A percentile compares a stretch with the other conserved stretches of the same genome.
Evolutionary conservation across 2,888 invertebrate species (phyloP).

Genomic region (Isoperla grammatica): DNA sequence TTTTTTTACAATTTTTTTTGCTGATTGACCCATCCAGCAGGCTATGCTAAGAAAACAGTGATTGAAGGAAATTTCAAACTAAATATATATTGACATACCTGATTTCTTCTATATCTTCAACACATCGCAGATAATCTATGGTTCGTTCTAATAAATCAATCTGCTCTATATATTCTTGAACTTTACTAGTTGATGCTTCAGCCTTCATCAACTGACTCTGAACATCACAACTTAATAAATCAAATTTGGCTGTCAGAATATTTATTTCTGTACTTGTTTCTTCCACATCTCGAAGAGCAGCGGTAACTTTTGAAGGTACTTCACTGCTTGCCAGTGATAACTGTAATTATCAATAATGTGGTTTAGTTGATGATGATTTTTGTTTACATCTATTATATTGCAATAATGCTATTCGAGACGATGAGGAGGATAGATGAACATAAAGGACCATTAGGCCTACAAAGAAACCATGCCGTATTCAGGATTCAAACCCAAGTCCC

Average conservation of each 20-base stretch:
- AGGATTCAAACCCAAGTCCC: too few relatives aligned
- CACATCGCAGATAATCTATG: slow-evolving; percentile 60
- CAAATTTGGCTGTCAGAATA: slow-evolving; percentile 47
- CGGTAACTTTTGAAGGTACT: slow-evolving; percentile 57
- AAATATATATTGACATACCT: too few relatives aligned
- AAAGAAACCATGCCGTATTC: too few relatives aligned
- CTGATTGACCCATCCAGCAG: too few relatives aligned
- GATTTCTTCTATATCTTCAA: slow-evolving; percentile 64
- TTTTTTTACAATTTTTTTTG: too few relatives aligned
- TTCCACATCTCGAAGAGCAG: slow-evolving; percentile 59
- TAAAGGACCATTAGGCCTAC: too few relatives aligned
- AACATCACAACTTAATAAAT: slow-evolving; percentile 46
- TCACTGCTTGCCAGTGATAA: slow-evolving; percentile 56
- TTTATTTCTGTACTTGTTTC: slow-evolving; percentile 47
- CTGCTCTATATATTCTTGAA: slow-evolving; percentile 54
- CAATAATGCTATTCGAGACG: too few relatives aligned
- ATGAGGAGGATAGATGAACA: too few relatives aligned
- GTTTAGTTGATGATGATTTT: too few relatives aligned
- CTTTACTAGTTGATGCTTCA: slow-evolving; percentile 47
- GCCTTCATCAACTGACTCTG: slow-evolving; percentile 46
- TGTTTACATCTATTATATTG: too few relatives aligned
- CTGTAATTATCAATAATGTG: slow-evolving; percentile 50
- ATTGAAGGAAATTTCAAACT: too few relatives aligned
- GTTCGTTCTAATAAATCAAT: slow-evolving; percentile 52
- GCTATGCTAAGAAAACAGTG: too few relatives aligned